Base-by-base conservation (phyloP, 2,113 vertebrate genomes). In the Heterochromis multidens region DNA sequence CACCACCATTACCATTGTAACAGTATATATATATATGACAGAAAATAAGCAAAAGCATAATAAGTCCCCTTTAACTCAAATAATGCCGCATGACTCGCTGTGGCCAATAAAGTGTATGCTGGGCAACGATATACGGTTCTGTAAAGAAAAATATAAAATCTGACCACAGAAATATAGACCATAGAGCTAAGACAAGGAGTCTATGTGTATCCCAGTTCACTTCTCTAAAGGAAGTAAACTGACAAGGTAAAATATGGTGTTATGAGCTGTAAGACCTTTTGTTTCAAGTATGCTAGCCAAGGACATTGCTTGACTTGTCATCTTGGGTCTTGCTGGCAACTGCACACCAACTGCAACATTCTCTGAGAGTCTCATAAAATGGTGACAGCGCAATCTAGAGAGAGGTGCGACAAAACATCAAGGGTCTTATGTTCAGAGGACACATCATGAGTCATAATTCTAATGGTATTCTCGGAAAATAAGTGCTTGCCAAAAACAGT, bases 371-470 rank as follows among this genome's bases (percentile, higher is more conserved):
- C 86, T 87, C 91, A 83, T 90, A 92, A 94, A 94, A 88, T 25
- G 10, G 84, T 87, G 87, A 87, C 85, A 91, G 79, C 80, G 77
- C 86, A 92, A 87, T 90, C 85, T 81, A 81, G 40, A 43, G 29
- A 63, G 63, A 65, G 59, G 91, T 83, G 84, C 11, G 84, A 84
- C 82, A 87, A 83, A 63, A 92, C 88, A 90, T 94, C 87, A 94
- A 93, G 88, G 88, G 70, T 88, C 83, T 92, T 86, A 84, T 86
- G 85, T 93, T 88, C 85, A 92, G 84, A 83, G 82, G 87, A 88
- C 85, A 85, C 61, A 80, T 86, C 74, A 70, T 88, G 62, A 88
- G 82, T 87, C 82, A 85, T 91, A 90, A 90, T 85, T 91, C 83
- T 85, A 23, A 6, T 56, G 70, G 72, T 82, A 87, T 86, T 88